These are phyloP conservation scores for Danaus melanippus DNA, from an alignment of 1,140 invertebrate species.

Conservation along the genomic window DNA sequence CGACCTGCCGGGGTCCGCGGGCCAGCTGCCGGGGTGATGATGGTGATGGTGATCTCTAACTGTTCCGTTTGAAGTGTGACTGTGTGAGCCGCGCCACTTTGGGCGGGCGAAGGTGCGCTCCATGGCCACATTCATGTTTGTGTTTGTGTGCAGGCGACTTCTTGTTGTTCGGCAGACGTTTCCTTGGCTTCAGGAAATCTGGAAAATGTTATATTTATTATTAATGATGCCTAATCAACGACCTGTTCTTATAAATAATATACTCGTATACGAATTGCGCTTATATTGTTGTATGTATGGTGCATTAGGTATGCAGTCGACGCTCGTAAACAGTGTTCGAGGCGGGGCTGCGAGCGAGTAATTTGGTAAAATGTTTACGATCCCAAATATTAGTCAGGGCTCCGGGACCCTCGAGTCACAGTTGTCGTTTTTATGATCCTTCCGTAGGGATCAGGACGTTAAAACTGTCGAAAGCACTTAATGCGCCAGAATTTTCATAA, in stretches of 20 bases:
- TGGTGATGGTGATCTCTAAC: constrained; percentile 33
- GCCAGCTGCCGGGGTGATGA: background rate
- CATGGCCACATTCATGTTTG: constrained; percentile 55
- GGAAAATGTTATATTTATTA: constrained; percentile 27
- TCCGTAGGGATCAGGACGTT: constrained; percentile 36
- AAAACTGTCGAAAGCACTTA: constrained; percentile 44
- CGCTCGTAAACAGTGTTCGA: constrained; percentile 37
- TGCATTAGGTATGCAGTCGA: constrained; percentile 15
- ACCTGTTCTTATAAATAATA: too few species aligned
- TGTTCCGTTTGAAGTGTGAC: constrained; percentile 54
- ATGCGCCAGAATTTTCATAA: constrained; percentile 42
- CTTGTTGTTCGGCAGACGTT: constrained; percentile 53
- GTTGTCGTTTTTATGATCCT: constrained; percentile 58
- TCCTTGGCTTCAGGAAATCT: constrained; percentile 68
- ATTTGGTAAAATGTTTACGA: constrained; percentile 49
- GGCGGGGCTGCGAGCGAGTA: constrained; percentile 30
- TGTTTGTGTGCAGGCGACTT: constrained; percentile 56
- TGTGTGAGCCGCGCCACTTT: constrained; percentile 57
- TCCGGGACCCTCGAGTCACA: constrained; percentile 26
- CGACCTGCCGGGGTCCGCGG: too few species aligned
- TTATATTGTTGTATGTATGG: background rate
- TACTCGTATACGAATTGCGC: too few species aligned
- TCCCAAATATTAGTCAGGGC: constrained; percentile 35
- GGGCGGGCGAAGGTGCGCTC: constrained; percentile 56
- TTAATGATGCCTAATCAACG: too few species aligned